These are phyloP conservation scores for Temnothorax nylanderi DNA, from an alignment of 1,140 invertebrate species.

Conservation along the genomic window DNA sequence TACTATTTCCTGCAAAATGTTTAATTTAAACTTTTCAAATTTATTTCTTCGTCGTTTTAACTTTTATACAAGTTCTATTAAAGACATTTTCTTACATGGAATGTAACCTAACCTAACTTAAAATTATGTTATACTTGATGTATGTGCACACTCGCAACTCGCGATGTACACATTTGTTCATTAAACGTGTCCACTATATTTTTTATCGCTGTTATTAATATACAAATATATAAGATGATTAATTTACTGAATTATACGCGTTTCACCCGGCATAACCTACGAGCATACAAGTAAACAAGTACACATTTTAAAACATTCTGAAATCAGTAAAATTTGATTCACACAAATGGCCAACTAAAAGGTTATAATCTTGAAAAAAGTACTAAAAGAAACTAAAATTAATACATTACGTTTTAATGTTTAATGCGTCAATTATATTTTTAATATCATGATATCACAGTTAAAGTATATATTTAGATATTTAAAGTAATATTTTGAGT, in stretches of 20 bases:
- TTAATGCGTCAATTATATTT: background rate
- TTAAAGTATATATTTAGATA: background rate
- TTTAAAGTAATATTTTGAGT: no score
- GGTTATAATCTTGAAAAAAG: background rate
- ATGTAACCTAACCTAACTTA: background rate
- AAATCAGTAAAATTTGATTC: background rate
- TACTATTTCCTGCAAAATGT: background rate
- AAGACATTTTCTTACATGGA: background rate
- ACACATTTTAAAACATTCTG: background rate
- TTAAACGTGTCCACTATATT: background rate
- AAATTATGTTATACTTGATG: background rate
- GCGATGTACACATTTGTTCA: background rate
- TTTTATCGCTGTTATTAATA: background rate
- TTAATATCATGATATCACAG: background rate
- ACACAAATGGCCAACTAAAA: background rate
- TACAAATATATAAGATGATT: background rate
- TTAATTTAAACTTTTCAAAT: background rate
- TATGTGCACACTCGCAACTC: background rate
- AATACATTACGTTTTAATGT: background rate
- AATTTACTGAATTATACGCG: background rate
- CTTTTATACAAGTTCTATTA: background rate
- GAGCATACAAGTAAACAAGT: background rate
- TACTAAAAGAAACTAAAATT: background rate
- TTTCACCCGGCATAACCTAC: background rate
- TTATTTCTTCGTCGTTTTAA: background rate